Percentiles rank a stretch among this genome's conserved stretches.
phyloP scores from a whole-genome alignment of 2,797 vertebrate genomes.

The Thalassophryne amazonica region DNA sequence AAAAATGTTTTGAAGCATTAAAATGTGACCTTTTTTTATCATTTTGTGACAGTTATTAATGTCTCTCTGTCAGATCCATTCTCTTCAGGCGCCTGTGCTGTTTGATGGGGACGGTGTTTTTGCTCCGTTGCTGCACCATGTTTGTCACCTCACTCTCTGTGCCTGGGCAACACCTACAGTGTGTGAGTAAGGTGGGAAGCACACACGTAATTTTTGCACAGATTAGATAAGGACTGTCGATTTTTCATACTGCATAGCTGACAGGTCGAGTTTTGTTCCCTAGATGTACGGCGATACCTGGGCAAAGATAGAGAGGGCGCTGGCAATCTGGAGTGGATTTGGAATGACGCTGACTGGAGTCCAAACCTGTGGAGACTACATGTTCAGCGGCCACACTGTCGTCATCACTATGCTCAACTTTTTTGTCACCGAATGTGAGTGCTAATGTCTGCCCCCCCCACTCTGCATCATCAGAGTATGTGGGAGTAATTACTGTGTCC shows the following conservation, averaged over 20 bases:
- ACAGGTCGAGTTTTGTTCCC: constrained; percentile 3
- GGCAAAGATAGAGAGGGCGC: constrained; percentile 88
- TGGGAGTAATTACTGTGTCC: too few species aligned
- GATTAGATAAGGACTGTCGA: background rate
- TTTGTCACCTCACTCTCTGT: constrained; percentile 95
- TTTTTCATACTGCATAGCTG: background rate
- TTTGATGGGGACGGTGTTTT: constrained; percentile 93
- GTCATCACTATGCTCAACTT: constrained; percentile 97
- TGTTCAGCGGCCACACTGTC: constrained; percentile 97
- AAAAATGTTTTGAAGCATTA: background rate
- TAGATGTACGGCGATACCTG: constrained; percentile 87
- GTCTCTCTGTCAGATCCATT: constrained; percentile 82
- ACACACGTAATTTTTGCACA: background rate
- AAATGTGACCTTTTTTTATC: background rate
- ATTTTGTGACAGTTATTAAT: background rate
- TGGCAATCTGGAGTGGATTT: constrained; percentile 94
- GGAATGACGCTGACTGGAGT: constrained; percentile 96
- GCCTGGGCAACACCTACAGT: constrained; percentile 90
- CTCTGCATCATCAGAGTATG: background rate
- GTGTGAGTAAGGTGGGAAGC: constrained; percentile 85
- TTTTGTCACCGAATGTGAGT: constrained; percentile 97
- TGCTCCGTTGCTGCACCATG: constrained; percentile 92
- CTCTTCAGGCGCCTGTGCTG: constrained; percentile 90
- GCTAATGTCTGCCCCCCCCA: background rate
- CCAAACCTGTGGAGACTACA: constrained; percentile 96